Evolutionary conservation across 2,888 invertebrate species (phyloP).

Genomic region (Epicampocera succincta): DNA sequence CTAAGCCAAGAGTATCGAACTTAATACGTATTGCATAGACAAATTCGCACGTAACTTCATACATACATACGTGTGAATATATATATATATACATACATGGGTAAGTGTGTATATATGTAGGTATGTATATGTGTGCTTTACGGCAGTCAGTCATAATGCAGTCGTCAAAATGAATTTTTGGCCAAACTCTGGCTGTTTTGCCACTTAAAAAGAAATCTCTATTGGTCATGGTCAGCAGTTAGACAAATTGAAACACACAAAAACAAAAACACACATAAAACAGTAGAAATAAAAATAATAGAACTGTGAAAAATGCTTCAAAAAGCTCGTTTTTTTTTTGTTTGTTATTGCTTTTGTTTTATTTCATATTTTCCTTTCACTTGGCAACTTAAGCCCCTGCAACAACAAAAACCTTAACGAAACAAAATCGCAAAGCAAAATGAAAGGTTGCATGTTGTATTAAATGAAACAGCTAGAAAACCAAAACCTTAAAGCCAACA

Average conservation of each 20-base stretch:
- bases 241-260: conserved; percentile 31
- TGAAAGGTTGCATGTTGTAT: conserved; percentile 59
- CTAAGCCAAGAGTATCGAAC: conserved; percentile 63
- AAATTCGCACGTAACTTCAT: not conserved
- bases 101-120: not conserved
- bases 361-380: conserved; percentile 66
- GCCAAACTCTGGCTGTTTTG: conserved; percentile 37
- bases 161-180: conserved; percentile 43
- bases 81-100: no score
- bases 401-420: conserved; percentile 31
- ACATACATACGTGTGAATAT: not conserved
- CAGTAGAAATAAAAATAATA: conserved; percentile 45
- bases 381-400: conserved; percentile 53
- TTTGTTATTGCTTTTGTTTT: conserved; percentile 39
- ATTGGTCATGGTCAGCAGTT: conserved; percentile 70
- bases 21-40: conserved; percentile 44
- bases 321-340: conserved; percentile 31
- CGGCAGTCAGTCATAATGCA: conserved; percentile 62
- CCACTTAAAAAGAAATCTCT: conserved; percentile 53
- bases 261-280: conserved; percentile 29
- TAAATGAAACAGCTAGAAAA: conserved; percentile 12
- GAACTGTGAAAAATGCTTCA: conserved; percentile 58
- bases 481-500: conserved; percentile 49
- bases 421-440: conserved; percentile 49
- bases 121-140: not conserved